phyloP scores from a whole-genome alignment of 1,140 invertebrate species.

The Pogonomyrmex californicus region DNA sequence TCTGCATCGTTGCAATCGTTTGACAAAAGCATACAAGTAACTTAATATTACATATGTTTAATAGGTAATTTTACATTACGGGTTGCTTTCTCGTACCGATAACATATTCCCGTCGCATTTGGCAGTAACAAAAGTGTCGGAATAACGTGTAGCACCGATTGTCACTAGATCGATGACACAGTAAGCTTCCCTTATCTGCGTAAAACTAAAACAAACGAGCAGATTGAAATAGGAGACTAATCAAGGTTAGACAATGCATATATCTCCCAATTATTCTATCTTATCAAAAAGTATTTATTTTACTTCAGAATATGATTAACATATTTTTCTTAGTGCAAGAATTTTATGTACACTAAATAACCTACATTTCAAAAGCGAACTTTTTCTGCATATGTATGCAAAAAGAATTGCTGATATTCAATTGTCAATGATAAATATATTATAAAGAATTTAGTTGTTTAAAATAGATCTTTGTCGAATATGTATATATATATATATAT shows the following conservation, averaged over 20 bases:
- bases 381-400: constrained; percentile 36
- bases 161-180: constrained; percentile 56
- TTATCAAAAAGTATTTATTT: constrained; percentile 64
- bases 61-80: constrained; percentile 60
- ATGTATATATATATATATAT: constrained; percentile 46
- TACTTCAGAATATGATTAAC: constrained; percentile 34
- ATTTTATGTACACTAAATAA: constrained; percentile 61
- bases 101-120: constrained; percentile 59
- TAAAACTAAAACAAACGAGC: constrained; percentile 33
- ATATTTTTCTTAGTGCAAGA: constrained; percentile 43
- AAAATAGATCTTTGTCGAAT: constrained; percentile 32
- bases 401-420: constrained; percentile 47
- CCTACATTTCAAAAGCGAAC: constrained; percentile 50
- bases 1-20: constrained; percentile 57
- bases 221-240: constrained; percentile 41
- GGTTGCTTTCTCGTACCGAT: constrained; percentile 55
- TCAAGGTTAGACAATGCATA: constrained; percentile 18
- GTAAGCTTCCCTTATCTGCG: constrained; percentile 42
- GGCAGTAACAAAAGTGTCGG: constrained; percentile 75
- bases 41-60: constrained; percentile 48
- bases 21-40: constrained; percentile 64
- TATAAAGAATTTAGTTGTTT: constrained; percentile 53
- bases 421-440: constrained; percentile 58
- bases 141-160: constrained; percentile 70
- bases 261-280: constrained; percentile 52